Evolutionary conservation across 2,797 vertebrate genomes (phyloP), one percentile per base, ranked within the genome.

Genomic region (Alcedo atthis): DNA sequence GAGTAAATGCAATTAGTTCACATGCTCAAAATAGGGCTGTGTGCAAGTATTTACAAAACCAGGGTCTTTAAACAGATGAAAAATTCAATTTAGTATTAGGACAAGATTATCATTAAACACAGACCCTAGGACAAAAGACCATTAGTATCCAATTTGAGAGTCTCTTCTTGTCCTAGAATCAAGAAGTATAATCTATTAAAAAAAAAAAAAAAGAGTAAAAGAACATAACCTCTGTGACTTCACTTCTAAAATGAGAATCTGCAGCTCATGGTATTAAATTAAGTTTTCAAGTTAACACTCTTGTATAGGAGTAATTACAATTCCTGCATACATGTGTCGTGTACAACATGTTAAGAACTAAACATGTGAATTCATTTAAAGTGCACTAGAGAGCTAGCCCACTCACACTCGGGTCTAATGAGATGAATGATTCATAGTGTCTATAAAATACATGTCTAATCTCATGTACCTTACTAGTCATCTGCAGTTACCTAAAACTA

Each of bases 381-480:
- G 81, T 66, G 92, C 57, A 88, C 57, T 92, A 81, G 89, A 96
- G 90, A 97, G 95, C 78, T 71, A 90, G 45, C 82, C 40, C 73
- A 61, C 75, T 81, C 63, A 35, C 16, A 49, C 26, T 88, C 8
- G 8, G 87, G 55, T 85, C 77, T 96, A 95, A 96, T 18, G 13
- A 96, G 74, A 97, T 94, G 77, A 96, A 97, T 95, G 91, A 96
- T 96, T 97, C 82, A 96, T 75, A 90, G 55, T 43, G 62, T 24
- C 83, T 94, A 51, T 69, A 91, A 94, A 91, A 95, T 49, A 95
- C 71, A 77, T 40, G 25, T 78, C 69, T 93, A 96, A 92, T 68
- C 59, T 94, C 74, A 63, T 35, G 30, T 83, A 95, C 88, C 68
- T 96, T 84, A 81, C 28, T 67, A 91, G 81, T 64, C 91, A 92